A percentile compares a stretch with the other conserved stretches of the same genome.
Evolutionary conservation across 2,888 invertebrate species (phyloP).

Genomic region (Rotaria magnacalcarata): DNA sequence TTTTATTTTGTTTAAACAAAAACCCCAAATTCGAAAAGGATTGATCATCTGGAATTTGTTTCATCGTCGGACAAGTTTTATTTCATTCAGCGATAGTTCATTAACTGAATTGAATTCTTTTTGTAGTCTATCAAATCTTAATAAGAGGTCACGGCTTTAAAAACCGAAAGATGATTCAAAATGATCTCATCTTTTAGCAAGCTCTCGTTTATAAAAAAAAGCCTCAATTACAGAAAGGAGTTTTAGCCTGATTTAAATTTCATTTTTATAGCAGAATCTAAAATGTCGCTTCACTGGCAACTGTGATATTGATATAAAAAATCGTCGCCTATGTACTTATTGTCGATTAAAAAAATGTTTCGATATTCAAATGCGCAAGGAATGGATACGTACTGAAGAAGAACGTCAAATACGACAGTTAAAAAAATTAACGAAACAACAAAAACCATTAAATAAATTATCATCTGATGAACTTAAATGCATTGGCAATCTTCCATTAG

Average conservation of each 20-base stretch:
- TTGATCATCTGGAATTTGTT: too few species aligned
- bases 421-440: neutral
- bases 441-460: neutral
- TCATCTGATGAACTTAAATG: neutral
- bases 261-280: neutral
- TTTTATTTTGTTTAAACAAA: too few species aligned
- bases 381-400: neutral
- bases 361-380: neutral
- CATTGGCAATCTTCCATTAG: neutral
- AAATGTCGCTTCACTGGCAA: neutral
- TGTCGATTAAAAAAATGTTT: constrained; percentile 22
- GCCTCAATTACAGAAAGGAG: neutral
- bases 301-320: neutral
- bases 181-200: too few species aligned
- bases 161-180: too few species aligned
- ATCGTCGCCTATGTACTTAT: neutral
- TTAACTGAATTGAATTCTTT: too few species aligned
- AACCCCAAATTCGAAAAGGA: too few species aligned
- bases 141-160: too few species aligned
- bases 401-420: neutral
- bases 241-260: neutral
- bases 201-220: neutral
- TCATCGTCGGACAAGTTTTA: too few species aligned
- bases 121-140: too few species aligned
- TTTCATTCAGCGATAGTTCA: too few species aligned